Percentiles rank a stretch among this genome's conserved stretches.
Evolutionary conservation across 1,140 invertebrate genomes (phyloP).

Genomic region (Spodoptera litura): DNA sequence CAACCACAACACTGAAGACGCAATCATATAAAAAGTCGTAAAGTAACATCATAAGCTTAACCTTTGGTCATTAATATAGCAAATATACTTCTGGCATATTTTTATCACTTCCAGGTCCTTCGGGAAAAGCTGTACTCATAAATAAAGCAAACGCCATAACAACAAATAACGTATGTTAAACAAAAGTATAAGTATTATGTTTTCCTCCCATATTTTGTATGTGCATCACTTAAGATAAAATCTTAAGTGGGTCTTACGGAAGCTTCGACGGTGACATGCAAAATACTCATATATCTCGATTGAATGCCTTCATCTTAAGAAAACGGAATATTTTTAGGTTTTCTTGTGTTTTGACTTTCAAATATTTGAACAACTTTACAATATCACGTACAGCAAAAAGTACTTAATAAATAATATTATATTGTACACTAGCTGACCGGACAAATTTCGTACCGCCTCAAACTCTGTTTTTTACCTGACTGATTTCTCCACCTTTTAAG

Average conservation of each 20-base stretch:
- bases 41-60: no score
- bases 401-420: no score
- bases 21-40: no score
- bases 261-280: background rate
- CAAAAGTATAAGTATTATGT: slow-evolving; percentile 2
- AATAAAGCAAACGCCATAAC: slow-evolving; percentile 2
- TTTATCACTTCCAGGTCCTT: background rate
- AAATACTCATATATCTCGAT: background rate
- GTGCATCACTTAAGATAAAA: background rate
- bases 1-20: no score
- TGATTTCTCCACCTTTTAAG: no score
- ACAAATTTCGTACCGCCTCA: no score
- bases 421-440: no score
- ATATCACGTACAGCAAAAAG: no score
- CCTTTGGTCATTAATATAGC: background rate
- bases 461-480: no score
- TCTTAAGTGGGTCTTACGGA: slow-evolving; percentile 17
- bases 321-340: no score
- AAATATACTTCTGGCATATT: background rate
- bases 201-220: background rate
- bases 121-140: slow-evolving; percentile 1
- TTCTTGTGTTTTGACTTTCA: no score
- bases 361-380: no score
- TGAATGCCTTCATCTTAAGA: background rate
- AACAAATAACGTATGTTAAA: slow-evolving; percentile 6